A percentile compares a stretch with the other conserved stretches of the same genome.
Conservation (phyloP, 2,888 invertebrate genomes). For the Gortyna flavago region DNA sequence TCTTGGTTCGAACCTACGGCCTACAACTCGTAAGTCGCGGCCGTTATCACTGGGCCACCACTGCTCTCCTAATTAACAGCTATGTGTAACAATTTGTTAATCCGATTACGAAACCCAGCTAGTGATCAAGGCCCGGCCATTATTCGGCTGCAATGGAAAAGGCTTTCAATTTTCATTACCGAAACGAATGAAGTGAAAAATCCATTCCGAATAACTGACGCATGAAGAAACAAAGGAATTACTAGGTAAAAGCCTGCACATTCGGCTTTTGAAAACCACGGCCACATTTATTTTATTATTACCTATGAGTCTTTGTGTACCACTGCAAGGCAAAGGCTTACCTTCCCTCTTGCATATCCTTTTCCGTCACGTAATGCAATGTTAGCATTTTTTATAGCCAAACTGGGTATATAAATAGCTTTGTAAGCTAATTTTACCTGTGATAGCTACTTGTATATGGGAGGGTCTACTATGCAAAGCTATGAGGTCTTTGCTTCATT, state of each 20-base stretch:
- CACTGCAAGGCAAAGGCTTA: neutral
- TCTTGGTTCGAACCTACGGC: too few relatives aligned
- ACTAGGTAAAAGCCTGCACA: neutral
- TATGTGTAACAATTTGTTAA: slow-evolving; percentile 30
- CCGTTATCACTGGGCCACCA: too few relatives aligned
- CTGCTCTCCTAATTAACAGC: slow-evolving; percentile 32
- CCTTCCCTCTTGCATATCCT: neutral
- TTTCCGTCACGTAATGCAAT: neutral
- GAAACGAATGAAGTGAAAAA: slow-evolving; percentile 40
- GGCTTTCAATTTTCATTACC: slow-evolving; percentile 43
- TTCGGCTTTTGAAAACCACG: neutral
- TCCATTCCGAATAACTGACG: slow-evolving; percentile 23
- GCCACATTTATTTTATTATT: neutral
- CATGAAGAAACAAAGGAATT: slow-evolving; percentile 19
- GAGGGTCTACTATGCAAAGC: too few relatives aligned
- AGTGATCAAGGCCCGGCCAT: slow-evolving; percentile 5
- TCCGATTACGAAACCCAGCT: slow-evolving; percentile 14
- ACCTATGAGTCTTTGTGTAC: neutral
- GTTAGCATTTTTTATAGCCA: too few relatives aligned
- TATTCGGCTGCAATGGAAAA: slow-evolving; percentile 21
- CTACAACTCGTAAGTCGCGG: too few relatives aligned
- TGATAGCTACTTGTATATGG: too few relatives aligned
- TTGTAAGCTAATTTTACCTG: too few relatives aligned
- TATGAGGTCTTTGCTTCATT: too few relatives aligned
- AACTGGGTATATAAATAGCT: too few relatives aligned